These are phyloP conservation scores for Brachyhypopomus gauderio DNA, from an alignment of 2,113 vertebrate species.

Conservation along the genomic window DNA sequence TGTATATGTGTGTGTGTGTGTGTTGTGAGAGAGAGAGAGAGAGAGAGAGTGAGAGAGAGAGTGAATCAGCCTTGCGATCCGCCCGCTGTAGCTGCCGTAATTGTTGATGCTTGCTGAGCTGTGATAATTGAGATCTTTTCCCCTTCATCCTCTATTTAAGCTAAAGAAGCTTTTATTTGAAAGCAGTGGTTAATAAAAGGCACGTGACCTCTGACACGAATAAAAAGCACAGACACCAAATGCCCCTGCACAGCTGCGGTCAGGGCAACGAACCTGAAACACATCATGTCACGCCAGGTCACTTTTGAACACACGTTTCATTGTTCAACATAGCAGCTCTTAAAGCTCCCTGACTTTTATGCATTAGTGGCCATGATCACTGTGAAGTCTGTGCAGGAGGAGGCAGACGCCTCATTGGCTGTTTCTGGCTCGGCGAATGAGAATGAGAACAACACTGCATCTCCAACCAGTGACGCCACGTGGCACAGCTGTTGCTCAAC, in stretches of 20 bases:
- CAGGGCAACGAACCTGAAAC: too few relatives aligned
- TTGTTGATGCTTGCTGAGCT: slow-evolving; percentile 41
- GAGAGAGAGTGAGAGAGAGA: slow-evolving; percentile 13
- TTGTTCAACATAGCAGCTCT: too few relatives aligned
- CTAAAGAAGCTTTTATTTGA: slow-evolving; percentile 5
- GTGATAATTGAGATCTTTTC: slow-evolving; percentile 68
- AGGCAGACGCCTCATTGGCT: too few relatives aligned
- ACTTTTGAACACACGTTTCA: too few relatives aligned
- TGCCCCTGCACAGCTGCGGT: too few relatives aligned
- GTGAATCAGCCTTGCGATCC: slow-evolving; percentile 10
- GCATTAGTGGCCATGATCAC: too few relatives aligned
- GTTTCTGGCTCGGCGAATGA: neutral
- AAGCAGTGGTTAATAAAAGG: slow-evolving; percentile 61
- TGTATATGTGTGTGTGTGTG: slow-evolving; percentile 40
- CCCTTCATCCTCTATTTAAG: slow-evolving; percentile 57
- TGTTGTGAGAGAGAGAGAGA: neutral
- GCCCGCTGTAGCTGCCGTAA: slow-evolving; percentile 35
- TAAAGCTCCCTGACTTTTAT: too few relatives aligned
- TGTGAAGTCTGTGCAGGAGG: too few relatives aligned
- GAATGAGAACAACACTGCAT: too few relatives aligned
- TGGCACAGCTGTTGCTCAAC: neutral
- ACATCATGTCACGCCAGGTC: too few relatives aligned
- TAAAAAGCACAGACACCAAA: neutral
- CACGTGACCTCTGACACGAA: slow-evolving; percentile 37
- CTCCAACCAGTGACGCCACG: neutral